Evolutionary conservation across 2,888 invertebrate species (phyloP).

Genomic region (Drosophila mercatorum): DNA sequence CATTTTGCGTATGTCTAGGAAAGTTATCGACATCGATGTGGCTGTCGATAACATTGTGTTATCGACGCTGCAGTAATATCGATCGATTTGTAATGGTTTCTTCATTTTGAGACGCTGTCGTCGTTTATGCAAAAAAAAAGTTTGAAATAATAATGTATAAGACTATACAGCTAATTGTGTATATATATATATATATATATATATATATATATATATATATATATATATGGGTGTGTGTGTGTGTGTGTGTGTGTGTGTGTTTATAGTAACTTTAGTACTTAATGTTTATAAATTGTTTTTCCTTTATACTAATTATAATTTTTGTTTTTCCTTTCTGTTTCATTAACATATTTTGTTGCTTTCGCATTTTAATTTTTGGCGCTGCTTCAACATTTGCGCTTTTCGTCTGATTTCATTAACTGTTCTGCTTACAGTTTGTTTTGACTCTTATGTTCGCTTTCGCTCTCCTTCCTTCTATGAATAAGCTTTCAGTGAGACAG

Average conservation of each 20-base stretch:
- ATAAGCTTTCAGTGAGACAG: not conserved
- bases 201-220: slow-evolving; percentile 10
- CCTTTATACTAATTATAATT: not conserved
- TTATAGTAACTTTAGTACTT: slow-evolving; percentile 19
- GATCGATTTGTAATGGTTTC: slow-evolving; percentile 1
- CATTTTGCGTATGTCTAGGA: slow-evolving; percentile 23
- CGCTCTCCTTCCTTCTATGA: not conserved
- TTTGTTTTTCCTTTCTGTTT: not conserved
- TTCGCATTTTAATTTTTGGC: slow-evolving; percentile 27
- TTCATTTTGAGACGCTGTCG: slow-evolving; percentile 15
- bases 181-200: not conserved
- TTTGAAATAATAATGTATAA: no score
- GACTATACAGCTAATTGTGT: no score
- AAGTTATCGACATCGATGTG: slow-evolving; percentile 14
- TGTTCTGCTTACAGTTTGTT: not conserved
- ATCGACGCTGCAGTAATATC: slow-evolving; percentile 7
- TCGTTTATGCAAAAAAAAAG: not conserved
- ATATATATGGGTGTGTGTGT: not conserved
- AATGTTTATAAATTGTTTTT: slow-evolving; percentile 12
- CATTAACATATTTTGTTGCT: not conserved
- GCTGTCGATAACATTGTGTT: not conserved
- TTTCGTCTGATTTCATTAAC: not conserved
- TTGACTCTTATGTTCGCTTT: slow-evolving; percentile 8
- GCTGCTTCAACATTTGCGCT: slow-evolving; percentile 32
- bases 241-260: not conserved